A percentile compares a stretch with the other conserved stretches of the same genome.
These are phyloP conservation scores for Lerista edwardsae DNA, from an alignment of 2,797 vertebrate species.

Conservation along the genomic window DNA sequence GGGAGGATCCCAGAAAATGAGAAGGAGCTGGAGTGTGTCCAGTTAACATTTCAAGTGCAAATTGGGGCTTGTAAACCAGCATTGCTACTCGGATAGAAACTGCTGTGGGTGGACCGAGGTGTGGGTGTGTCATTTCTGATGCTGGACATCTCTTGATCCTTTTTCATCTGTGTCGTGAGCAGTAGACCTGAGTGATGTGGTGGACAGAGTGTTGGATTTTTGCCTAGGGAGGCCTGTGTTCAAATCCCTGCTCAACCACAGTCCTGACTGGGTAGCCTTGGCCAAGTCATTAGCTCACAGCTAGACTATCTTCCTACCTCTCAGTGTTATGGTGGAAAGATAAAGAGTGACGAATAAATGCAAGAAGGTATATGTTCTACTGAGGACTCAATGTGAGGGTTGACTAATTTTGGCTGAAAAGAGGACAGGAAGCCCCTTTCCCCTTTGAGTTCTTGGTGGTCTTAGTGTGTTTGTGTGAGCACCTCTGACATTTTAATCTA, in stretches of 20 bases:
- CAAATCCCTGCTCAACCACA: neutral
- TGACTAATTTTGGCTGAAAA: neutral
- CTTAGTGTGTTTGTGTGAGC: neutral
- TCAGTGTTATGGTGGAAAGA: neutral
- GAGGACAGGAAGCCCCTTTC: neutral
- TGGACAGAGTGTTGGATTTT: neutral
- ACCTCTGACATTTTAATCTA: neutral
- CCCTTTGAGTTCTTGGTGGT: neutral
- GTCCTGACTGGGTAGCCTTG: neutral
- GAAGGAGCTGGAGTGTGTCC: neutral
- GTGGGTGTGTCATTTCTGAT: neutral
- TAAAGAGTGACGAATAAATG: neutral
- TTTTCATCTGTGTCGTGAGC: neutral
- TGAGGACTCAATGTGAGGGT: neutral
- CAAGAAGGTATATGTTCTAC: neutral
- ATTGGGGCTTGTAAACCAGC: neutral
- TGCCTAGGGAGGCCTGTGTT: neutral
- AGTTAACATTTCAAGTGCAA: neutral
- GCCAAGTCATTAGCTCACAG: neutral
- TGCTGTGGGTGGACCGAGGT: no score
- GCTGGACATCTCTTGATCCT: neutral
- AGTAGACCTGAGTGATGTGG: neutral
- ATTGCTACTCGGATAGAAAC: neutral
- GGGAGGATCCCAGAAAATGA: no score
- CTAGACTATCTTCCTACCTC: neutral